phyloP scores from a whole-genome alignment of 1,140 invertebrate genomes.

The Oncopeltus fasciatus region DNA sequence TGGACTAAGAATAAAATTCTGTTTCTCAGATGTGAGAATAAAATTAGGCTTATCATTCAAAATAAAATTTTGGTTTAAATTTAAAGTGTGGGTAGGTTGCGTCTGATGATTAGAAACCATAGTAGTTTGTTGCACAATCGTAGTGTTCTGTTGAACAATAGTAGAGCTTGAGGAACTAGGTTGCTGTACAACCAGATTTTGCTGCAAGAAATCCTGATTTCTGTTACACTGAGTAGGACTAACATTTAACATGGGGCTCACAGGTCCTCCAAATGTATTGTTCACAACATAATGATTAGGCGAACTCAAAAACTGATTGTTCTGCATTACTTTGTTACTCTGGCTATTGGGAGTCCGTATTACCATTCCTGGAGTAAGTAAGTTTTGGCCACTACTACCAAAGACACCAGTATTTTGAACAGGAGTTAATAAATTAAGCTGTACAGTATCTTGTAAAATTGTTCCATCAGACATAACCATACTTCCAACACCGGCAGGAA shows the following conservation, averaged over 20 bases:
- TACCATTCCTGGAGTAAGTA: conserved; percentile 61
- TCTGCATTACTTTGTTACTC: conserved; percentile 18
- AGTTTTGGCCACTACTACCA: conserved; percentile 41
- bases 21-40: conserved; percentile 25
- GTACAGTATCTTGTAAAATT: conserved; percentile 49
- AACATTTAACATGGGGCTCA: conserved; percentile 60
- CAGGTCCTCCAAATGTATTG: conserved; percentile 54
- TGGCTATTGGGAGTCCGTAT: conserved; percentile 43
- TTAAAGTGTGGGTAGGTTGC: conserved; percentile 19
- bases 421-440: conserved; percentile 59
- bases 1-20: conserved; percentile 26
- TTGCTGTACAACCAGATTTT: conserved; percentile 17
- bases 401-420: conserved; percentile 43
- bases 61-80: conserved; percentile 24
- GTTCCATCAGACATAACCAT: conserved; percentile 53
- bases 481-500: conserved; percentile 61
- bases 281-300: conserved; percentile 61
- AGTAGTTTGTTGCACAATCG: conserved; percentile 48
- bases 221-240: conserved; percentile 39
- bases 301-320: conserved; percentile 31
- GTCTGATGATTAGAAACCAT: conserved; percentile 55
- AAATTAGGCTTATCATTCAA: conserved; percentile 25
- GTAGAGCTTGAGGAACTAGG: conserved; percentile 29
- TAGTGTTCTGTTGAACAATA: conserved; percentile 46
- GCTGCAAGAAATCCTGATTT: conserved; percentile 11